Evolutionary conservation across 1,140 invertebrate species (phyloP).

Genomic region (Microplitis mediator): DNA sequence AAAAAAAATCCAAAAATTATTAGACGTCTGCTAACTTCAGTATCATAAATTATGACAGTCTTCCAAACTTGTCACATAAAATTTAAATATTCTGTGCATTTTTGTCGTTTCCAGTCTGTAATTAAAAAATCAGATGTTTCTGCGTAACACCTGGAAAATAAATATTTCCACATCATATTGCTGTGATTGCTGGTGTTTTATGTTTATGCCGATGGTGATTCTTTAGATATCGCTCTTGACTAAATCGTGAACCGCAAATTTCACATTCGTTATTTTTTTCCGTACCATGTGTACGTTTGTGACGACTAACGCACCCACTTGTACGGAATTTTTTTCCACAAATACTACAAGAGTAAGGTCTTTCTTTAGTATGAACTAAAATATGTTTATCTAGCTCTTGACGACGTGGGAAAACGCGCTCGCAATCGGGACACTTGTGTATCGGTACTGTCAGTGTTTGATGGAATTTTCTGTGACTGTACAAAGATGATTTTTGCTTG

Average conservation of each 20-base stretch:
- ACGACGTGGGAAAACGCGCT: constrained; percentile 59
- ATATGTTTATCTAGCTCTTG: constrained; percentile 61
- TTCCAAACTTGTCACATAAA: too few relatives aligned
- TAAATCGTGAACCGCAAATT: constrained; percentile 65
- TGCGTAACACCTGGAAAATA: too few relatives aligned
- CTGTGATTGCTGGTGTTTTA: neutral
- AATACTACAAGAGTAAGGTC: constrained; percentile 59
- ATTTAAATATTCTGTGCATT: too few relatives aligned
- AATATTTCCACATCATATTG: neutral
- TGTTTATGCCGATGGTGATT: constrained; percentile 51
- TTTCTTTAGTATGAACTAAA: constrained; percentile 59
- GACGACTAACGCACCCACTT: constrained; percentile 61
- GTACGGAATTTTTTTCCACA: constrained; percentile 65
- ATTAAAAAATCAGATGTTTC: too few relatives aligned
- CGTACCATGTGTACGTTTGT: constrained; percentile 61
- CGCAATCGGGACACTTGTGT: constrained; percentile 58
- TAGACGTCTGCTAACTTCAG: too few relatives aligned
- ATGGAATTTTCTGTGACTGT: constrained; percentile 64
- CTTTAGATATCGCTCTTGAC: constrained; percentile 64
- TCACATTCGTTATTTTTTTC: constrained; percentile 63
- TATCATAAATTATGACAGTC: too few relatives aligned
- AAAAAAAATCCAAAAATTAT: too few relatives aligned
- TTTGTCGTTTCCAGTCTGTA: too few relatives aligned
- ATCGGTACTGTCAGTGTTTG: constrained; percentile 59
- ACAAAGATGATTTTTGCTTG: constrained; percentile 61